These are phyloP conservation scores for Nephila pilipes DNA, from an alignment of 1,140 invertebrate genomes.

Conservation along the genomic window DNA sequence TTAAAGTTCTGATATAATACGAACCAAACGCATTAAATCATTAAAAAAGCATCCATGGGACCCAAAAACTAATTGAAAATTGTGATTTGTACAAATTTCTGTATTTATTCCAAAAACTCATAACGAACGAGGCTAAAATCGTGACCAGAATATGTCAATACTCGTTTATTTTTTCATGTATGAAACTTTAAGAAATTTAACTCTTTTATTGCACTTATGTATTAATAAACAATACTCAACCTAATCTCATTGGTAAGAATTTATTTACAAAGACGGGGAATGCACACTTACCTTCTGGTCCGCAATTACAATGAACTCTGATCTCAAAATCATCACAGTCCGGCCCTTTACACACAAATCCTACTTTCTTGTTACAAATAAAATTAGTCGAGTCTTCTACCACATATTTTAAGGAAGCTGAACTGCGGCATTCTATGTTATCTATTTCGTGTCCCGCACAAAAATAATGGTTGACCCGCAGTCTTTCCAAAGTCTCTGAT, in stretches of 20 bases:
- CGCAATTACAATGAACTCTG: constrained; percentile 80
- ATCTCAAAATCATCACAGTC: constrained; percentile 81
- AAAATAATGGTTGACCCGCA: constrained; percentile 79
- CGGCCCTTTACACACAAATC: constrained; percentile 27
- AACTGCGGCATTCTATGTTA: constrained; percentile 79
- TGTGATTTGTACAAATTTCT: too few species aligned
- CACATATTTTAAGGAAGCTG: constrained; percentile 30
- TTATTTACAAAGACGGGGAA: not conserved
- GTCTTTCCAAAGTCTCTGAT: constrained; percentile 80
- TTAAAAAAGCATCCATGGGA: too few species aligned
- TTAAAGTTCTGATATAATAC: too few species aligned
- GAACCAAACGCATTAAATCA: too few species aligned
- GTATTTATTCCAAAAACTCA: too few species aligned
- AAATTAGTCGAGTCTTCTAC: not conserved
- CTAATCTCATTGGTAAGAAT: not conserved
- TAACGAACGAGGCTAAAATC: too few species aligned
- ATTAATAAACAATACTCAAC: too few species aligned
- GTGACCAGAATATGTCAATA: too few species aligned
- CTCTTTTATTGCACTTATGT: too few species aligned
- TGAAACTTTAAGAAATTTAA: too few species aligned
- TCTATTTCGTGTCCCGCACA: constrained; percentile 79
- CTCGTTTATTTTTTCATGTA: too few species aligned
- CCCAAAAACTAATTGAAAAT: too few species aligned
- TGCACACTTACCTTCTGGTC: constrained; percentile 39
- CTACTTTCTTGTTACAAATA: constrained; percentile 65